Conservation (phyloP, 1,140 invertebrate genomes). For the Aporrectodea caliginosa region DNA sequence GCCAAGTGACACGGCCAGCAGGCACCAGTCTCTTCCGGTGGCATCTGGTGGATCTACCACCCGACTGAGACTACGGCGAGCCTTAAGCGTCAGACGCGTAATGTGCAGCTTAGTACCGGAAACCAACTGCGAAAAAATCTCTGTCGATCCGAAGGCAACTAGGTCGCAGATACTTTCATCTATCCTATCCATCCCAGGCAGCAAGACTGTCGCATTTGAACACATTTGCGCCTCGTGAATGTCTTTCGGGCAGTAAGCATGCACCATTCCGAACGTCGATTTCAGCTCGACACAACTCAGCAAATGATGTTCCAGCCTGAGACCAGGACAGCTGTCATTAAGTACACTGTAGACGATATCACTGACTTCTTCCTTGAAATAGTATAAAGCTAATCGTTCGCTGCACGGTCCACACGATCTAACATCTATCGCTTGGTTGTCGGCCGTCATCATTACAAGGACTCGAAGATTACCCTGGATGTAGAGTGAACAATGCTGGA, state of each 20-base stretch:
- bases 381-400: not conserved
- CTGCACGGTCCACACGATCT: not conserved
- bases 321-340: not conserved
- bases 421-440: not conserved
- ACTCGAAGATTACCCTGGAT: not conserved
- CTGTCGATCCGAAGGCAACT: not conserved
- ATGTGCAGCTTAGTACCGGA: not conserved
- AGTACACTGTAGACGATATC: not conserved
- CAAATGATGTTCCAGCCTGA: not conserved
- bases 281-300: not conserved
- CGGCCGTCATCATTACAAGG: not conserved
- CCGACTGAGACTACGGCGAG: constrained; percentile 43
- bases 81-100: not conserved
- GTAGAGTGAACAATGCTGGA: not conserved
- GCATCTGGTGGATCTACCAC: constrained; percentile 73
- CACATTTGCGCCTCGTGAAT: not conserved
- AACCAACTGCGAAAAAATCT: not conserved
- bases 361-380: not conserved
- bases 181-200: not conserved
- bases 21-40: constrained; percentile 77
- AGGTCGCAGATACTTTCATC: not conserved
- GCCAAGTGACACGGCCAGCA: constrained; percentile 71
- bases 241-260: not conserved
- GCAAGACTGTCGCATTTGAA: not conserved
- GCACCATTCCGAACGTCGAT: not conserved